Evolutionary conservation across 2,797 vertebrate genomes (phyloP), one percentile per base, ranked within the genome.

Genomic region (Pangasius larnaudii): DNA sequence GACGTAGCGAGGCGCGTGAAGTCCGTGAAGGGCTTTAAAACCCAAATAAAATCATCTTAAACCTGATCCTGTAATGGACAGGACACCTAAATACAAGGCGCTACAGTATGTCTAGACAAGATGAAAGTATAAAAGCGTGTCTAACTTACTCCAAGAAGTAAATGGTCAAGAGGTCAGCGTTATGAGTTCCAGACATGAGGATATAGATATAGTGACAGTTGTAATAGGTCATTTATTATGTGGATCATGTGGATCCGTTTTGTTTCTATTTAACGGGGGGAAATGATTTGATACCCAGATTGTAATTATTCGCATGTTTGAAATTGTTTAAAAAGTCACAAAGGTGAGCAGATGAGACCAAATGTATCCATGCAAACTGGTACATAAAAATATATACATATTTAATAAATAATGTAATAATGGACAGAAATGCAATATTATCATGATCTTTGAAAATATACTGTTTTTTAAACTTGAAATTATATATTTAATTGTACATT

Each of bases 31-130:
- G 9, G n/a, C 51, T 79, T 79, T 79, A 78, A 78, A 78, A 56
- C 49, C n/a, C 75, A 78, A 53, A 78, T 33, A 78, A 30, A 33
- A 56, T 78, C 16, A 79, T 79, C 51, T 56, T 56, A 11, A 79
- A 79, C 77, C 77, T 36, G 77, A 79, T 79, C 77, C 77, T 10
- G 51, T 79, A 79, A 79, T 56, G 77, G 77, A 79, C 77, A 56
- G 51, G n/a, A 79, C 75, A 78, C 75, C 51, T 56, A 36, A 79
- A 79, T 79, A 79, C 77, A 3, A 78, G 75, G 49, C 49, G 27
- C 49, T 79, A 11, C 3, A 11, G 51, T 33, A 19, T 0, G 77
- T 79, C 51, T 79, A 78, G 75, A 78, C 75, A 16, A 53, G 74
- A 77, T 19, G 14, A 9, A 53, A 7, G 49, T 78, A 4, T 33